Conservation (phyloP, 2,888 invertebrate species). For the Sericinus montela region DNA sequence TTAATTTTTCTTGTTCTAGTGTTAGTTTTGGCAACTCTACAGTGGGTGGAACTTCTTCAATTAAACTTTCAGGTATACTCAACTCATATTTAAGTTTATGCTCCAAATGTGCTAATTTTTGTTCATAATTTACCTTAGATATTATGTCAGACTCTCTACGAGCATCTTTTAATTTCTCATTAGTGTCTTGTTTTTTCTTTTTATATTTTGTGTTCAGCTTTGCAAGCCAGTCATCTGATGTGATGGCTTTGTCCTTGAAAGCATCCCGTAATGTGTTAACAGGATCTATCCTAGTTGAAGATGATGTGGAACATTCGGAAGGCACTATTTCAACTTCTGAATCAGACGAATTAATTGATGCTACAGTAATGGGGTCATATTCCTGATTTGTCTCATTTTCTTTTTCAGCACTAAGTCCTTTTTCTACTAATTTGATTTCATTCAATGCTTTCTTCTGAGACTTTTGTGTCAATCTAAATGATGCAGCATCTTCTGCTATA, state of each 20-base stretch:
- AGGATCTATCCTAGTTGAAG: conserved; percentile 55
- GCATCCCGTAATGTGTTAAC: conserved; percentile 80
- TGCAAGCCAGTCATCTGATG: conserved; percentile 75
- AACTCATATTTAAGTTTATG: conserved; percentile 63
- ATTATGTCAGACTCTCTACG: conserved; percentile 67
- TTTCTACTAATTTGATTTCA: conserved; percentile 55
- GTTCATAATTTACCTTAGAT: conserved; percentile 65
- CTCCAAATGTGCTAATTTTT: conserved; percentile 62
- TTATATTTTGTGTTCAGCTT: conserved; percentile 70
- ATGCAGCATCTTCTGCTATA: conserved; percentile 54
- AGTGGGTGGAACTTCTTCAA: conserved; percentile 62
- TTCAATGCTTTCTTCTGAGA: conserved; percentile 55
- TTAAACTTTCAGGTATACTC: conserved; percentile 71
- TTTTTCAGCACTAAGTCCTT: conserved; percentile 41
- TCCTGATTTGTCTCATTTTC: conserved; percentile 48
- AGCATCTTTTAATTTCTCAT: conserved; percentile 66
- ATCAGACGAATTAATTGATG: conserved; percentile 69
- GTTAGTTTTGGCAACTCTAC: conserved; percentile 81
- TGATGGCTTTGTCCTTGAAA: conserved; percentile 68
- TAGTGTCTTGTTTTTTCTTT: conserved; percentile 55
- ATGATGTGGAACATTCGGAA: conserved; percentile 62
- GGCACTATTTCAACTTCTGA: conserved; percentile 64
- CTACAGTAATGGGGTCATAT: conserved; percentile 65
- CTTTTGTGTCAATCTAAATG: conserved; percentile 51
- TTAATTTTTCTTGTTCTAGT: conserved; percentile 80